Base-by-base conservation (phyloP, 2,888 invertebrate genomes). In the Cataglyphis albicans region DNA sequence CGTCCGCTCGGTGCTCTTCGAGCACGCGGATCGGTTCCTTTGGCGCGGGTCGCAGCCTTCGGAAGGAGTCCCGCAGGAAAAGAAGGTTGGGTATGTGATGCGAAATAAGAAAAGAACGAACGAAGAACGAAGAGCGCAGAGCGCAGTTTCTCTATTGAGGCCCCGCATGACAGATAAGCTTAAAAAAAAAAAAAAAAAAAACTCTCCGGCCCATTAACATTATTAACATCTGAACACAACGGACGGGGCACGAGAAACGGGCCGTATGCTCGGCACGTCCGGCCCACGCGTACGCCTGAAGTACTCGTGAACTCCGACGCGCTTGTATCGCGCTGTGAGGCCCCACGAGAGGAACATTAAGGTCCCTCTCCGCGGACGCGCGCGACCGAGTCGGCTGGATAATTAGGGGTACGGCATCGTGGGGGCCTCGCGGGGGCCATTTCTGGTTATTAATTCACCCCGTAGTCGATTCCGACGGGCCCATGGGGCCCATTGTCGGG, bases 101-200 rank as follows among this genome's bases (percentile, higher is more conserved):
- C 86, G 84, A 67, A 81, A 84, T 52, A 81, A 83, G 85, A 87
- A 83, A 76, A 82, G 86, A 83, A 78, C 78, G 81, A 73, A 41
- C 55, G 83, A 38, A 75, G 65, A 82, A 82, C 87, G 63, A 18
- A 25, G 21, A 25, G 25, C 25, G 25, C 25, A 25, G 74, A 78
- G 86, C 83, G 87, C 72, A 83, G 87, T 90, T 90, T 90, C 90
- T 91, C 92, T 91, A 91, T 92, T 92, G 91, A 91, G 87, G 90
- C 85, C 84, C 88, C 81, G 90, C 89, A 92, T 91, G 92, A 92
- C 92, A 90, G 92, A 93, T 93, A 92, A 93, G 91, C 91, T 93
- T 91, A 90, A 52, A 52, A 52, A 52, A 52, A 52, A 52, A n/a
- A n/a, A n/a, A n/a, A 52, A n/a, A 52, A 44, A 41, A 92, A 48